Conservation (phyloP, 1,140 invertebrate species). For the Galleria mellonella region DNA sequence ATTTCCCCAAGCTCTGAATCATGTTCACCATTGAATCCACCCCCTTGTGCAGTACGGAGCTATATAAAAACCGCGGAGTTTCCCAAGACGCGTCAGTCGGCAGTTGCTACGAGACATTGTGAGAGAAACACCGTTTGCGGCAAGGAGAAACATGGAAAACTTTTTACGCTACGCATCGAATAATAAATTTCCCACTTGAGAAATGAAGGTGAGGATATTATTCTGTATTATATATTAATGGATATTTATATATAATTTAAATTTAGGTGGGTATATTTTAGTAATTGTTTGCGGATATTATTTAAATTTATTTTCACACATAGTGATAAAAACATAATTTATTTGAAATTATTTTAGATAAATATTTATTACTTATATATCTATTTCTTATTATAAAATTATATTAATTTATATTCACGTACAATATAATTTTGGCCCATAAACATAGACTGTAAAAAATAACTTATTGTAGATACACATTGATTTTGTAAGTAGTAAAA, state of each 20-base stretch:
- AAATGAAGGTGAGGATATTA: constrained; percentile 9
- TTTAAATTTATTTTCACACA: too few relatives aligned
- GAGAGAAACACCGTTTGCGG: constrained; percentile 7
- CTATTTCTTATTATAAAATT: too few relatives aligned
- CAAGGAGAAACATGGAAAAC: constrained; percentile 22
- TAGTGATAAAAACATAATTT: too few relatives aligned
- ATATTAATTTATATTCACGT: too few relatives aligned
- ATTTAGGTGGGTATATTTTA: too few relatives aligned
- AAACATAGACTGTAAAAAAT: too few relatives aligned
- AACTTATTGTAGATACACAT: too few relatives aligned
- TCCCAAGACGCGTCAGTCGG: constrained; percentile 22
- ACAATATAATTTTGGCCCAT: too few relatives aligned
- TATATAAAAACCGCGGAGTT: constrained; percentile 40
- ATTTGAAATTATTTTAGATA: too few relatives aligned
- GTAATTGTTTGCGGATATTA: too few relatives aligned
- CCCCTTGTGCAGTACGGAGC: not conserved
- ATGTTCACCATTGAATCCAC: not conserved
- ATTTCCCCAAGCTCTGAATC: not conserved
- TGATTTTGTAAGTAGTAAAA: too few relatives aligned
- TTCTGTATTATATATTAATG: not conserved
- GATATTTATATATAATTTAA: not conserved
- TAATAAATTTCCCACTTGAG: constrained; percentile 26
- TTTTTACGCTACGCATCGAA: constrained; percentile 35
- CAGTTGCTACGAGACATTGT: not conserved
- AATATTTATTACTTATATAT: too few relatives aligned